A percentile compares a stretch with the other conserved stretches of the same genome.
phyloP scores from a whole-genome alignment of 2,888 invertebrate genomes.

The Amiota minor region DNA sequence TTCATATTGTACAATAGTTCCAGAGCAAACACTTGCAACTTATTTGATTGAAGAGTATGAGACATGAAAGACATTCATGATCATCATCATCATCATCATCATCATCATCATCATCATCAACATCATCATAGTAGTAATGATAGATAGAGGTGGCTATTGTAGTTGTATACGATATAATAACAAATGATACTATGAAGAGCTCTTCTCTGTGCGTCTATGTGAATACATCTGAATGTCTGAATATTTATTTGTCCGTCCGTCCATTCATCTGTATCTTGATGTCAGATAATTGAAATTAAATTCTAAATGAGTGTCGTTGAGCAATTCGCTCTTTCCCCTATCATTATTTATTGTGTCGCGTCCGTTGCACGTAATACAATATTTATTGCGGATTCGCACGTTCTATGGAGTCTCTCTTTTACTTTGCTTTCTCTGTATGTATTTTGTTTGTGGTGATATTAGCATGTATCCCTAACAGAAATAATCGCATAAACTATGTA shows the following conservation, averaged over 20 bases:
- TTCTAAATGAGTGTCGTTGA: not conserved
- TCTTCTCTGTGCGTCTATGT: not conserved
- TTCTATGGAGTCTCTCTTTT: not conserved
- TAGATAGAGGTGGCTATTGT: not conserved
- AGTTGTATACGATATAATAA: not conserved
- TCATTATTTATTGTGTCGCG: slow-evolving; percentile 21
- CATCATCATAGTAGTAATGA: not conserved
- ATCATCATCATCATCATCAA: not conserved
- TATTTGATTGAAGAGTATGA: slow-evolving; percentile 18
- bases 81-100: too few relatives aligned
- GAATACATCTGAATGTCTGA: not conserved
- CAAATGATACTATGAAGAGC: too few relatives aligned
- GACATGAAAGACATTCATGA: not conserved
- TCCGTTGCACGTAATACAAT: not conserved
- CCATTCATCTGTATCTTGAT: not conserved
- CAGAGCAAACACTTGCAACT: not conserved
- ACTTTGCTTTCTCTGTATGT: not conserved
- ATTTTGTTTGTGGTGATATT: not conserved
- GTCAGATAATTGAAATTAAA: slow-evolving; percentile 29
- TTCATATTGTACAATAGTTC: slow-evolving; percentile 1
- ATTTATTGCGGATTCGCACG: not conserved
- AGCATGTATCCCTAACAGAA: not conserved
- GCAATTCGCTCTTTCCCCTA: slow-evolving; percentile 9
- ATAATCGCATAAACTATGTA: not conserved
- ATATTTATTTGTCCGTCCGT: not conserved